These are phyloP conservation scores for Macrotus californicus DNA, from an alignment of 2,113 vertebrate species.

Conservation along the genomic window DNA sequence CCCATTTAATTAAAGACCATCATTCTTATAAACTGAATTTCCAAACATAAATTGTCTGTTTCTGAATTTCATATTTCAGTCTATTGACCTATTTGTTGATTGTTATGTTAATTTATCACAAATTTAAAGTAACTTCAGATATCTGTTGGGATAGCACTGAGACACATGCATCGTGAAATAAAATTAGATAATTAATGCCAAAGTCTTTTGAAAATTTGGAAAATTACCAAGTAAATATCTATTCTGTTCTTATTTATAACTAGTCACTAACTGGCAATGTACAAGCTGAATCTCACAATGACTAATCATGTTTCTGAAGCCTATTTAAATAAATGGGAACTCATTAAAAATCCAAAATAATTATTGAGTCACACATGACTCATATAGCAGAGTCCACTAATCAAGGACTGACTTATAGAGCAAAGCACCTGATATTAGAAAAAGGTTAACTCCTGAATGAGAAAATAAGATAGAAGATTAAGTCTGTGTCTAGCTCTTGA, in stretches of 20 bases:
- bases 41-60: background rate
- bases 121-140: background rate
- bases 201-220: slow-evolving; percentile 28
- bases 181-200: background rate
- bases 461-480: background rate
- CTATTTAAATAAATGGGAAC: slow-evolving; percentile 39
- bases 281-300: slow-evolving; percentile 6
- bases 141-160: background rate
- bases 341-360: slow-evolving; percentile 55
- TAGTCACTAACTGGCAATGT: slow-evolving; percentile 34
- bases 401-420: slow-evolving; percentile 17
- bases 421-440: slow-evolving; percentile 40
- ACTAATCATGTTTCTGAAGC: slow-evolving; percentile 29
- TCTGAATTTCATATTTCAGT: background rate
- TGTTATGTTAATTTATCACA: background rate
- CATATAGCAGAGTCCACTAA: background rate
- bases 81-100: background rate
- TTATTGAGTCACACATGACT: slow-evolving; percentile 46
- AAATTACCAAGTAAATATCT: slow-evolving; percentile 25
- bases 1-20: background rate
- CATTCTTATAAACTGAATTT: background rate
- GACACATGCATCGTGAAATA: background rate
- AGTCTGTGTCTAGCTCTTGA: background rate
- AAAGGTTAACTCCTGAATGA: background rate
- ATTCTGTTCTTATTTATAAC: slow-evolving; percentile 23